Evolutionary conservation across 2,797 vertebrate species (phyloP).

Genomic region (Podarcis lilfordi): DNA sequence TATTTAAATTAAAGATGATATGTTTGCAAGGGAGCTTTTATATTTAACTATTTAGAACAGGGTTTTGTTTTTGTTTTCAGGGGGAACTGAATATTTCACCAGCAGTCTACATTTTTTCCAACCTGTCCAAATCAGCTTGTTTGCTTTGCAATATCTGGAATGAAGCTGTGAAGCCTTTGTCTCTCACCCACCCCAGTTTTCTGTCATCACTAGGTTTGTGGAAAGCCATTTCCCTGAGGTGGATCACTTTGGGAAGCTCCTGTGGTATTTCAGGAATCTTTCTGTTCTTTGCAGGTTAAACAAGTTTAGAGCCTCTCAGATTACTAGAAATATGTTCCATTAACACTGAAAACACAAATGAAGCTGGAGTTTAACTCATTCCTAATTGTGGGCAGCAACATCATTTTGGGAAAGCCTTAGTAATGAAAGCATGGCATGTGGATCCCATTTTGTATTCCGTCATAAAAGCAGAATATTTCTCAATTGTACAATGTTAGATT

Average conservation of each 20-base stretch:
- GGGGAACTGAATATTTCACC: not conserved
- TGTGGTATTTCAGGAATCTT: conserved; percentile 30
- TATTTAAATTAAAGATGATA: not conserved
- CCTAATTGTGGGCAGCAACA: conserved; percentile 2
- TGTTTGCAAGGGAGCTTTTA: not conserved
- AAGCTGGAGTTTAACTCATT: conserved; percentile 2
- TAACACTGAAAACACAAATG: conserved; percentile 11
- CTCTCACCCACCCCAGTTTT: not conserved
- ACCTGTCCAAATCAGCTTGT: not conserved
- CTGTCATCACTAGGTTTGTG: not conserved
- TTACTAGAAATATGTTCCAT: conserved; percentile 28
- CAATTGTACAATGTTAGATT: not conserved
- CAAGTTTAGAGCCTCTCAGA: conserved; percentile 1
- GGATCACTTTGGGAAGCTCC: not conserved
- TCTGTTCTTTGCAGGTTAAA: not conserved
- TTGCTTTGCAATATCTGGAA: conserved; percentile 18
- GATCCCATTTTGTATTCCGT: not conserved
- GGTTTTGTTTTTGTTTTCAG: not conserved
- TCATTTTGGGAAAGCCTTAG: not conserved
- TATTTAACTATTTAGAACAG: not conserved
- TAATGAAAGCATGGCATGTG: not conserved
- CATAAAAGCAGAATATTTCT: not conserved
- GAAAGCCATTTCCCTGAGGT: conserved; percentile 17
- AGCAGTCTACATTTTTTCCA: not conserved
- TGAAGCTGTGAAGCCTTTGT: not conserved